Percentiles rank a stretch among this genome's conserved stretches.
phyloP scores from a whole-genome alignment of 2,797 vertebrate species.

The Delichon dasypus region DNA sequence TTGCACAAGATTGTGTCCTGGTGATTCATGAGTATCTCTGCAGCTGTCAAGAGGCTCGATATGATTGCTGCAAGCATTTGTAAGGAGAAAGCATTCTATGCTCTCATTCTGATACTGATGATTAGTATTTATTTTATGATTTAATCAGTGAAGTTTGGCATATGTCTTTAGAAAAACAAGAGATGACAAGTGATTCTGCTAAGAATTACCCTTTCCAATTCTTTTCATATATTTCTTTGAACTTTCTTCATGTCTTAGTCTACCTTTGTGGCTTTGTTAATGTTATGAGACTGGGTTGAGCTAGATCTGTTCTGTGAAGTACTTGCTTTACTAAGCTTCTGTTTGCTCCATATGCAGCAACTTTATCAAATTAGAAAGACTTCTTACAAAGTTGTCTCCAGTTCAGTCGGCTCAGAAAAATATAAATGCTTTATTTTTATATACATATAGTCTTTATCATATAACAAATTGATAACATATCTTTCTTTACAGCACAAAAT shows the following conservation, averaged over 20 bases:
- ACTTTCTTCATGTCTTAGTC: not conserved
- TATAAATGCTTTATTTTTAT: not conserved
- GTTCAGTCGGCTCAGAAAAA: not conserved
- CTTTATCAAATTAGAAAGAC: not conserved
- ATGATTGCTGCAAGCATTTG: not conserved
- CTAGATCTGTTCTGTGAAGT: not conserved
- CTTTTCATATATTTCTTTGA: not conserved
- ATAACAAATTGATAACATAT: not conserved
- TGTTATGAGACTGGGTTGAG: not conserved
- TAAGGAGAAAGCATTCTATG: not conserved
- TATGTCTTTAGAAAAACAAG: not conserved
- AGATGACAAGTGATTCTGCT: not conserved
- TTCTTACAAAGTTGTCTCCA: not conserved
- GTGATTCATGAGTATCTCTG: not conserved
- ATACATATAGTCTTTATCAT: not conserved
- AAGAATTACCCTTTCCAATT: not conserved
- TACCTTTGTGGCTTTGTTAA: not conserved
- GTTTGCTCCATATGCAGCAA: not conserved
- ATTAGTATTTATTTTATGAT: not conserved
- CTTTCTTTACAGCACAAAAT: not conserved
- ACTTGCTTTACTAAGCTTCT: not conserved
- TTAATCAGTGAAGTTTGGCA: not conserved
- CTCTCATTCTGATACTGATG: not conserved
- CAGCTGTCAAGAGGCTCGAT: not conserved
- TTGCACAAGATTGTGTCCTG: not conserved